phyloP scores from a whole-genome alignment of 2,888 invertebrate genomes.

The Cheilosia impressa region DNA sequence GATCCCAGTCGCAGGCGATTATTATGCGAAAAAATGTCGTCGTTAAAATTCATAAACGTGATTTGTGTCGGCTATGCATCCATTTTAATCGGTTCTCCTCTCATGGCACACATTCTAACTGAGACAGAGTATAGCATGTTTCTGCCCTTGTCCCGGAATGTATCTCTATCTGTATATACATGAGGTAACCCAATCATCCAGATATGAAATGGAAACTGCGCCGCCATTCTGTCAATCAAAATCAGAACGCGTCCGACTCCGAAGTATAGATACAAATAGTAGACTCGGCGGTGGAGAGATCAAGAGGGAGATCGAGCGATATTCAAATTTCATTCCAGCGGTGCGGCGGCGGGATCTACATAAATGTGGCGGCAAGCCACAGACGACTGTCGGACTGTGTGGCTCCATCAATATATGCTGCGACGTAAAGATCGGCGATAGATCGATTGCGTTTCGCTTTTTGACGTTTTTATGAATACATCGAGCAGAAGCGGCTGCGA shows the following conservation, averaged over 20 bases:
- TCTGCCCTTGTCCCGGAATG: slow-evolving; percentile 72
- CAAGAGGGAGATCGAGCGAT: slow-evolving; percentile 10
- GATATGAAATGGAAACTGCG: slow-evolving; percentile 70
- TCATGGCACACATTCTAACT: slow-evolving; percentile 49
- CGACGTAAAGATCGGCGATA: slow-evolving; percentile 25
- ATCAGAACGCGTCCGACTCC: slow-evolving; percentile 32
- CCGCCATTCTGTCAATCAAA: slow-evolving; percentile 74
- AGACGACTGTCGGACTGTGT: slow-evolving; percentile 19
- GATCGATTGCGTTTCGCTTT: slow-evolving; percentile 47
- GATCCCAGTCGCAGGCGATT: slow-evolving; percentile 43
- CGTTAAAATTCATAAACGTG: slow-evolving; percentile 75
- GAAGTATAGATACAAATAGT: slow-evolving; percentile 17
- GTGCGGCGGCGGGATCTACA: neutral
- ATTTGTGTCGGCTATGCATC: slow-evolving; percentile 74
- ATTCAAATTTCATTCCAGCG: slow-evolving; percentile 60
- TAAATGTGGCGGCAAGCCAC: slow-evolving; percentile 15
- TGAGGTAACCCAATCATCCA: slow-evolving; percentile 68
- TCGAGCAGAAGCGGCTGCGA: neutral
- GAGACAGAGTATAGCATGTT: slow-evolving; percentile 11
- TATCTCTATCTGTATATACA: slow-evolving; percentile 7
- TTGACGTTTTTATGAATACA: slow-evolving; percentile 59
- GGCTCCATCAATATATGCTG: slow-evolving; percentile 32
- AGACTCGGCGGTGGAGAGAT: slow-evolving; percentile 37
- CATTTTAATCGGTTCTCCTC: slow-evolving; percentile 69
- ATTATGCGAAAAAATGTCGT: slow-evolving; percentile 74